Conservation (phyloP, 2,888 invertebrate species). For the Dryadula phaetusa region DNA sequence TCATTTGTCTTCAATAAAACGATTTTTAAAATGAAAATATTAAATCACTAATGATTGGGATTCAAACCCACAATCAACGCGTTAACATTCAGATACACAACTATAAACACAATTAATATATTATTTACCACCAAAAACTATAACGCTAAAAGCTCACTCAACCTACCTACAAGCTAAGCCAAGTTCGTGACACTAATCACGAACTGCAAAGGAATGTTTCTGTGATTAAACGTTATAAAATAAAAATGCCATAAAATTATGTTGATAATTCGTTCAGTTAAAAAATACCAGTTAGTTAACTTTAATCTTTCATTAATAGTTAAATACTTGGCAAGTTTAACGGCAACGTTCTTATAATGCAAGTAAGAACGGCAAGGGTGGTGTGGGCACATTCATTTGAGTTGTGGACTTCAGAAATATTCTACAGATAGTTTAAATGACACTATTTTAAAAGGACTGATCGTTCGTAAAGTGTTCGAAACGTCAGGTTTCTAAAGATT, state of each 20-base stretch:
- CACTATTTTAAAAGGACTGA: no score
- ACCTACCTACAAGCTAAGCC: no score
- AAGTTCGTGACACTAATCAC: constrained; percentile 29
- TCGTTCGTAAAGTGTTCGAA: no score
- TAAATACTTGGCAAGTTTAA: neutral
- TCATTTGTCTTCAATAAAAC: no score
- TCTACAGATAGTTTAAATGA: no score
- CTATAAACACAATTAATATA: no score
- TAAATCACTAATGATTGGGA: no score
- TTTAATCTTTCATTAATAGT: constrained; percentile 7
- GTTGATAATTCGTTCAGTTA: neutral
- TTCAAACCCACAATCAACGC: no score
- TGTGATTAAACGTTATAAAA: constrained; percentile 18
- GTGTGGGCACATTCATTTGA: neutral
- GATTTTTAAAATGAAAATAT: no score
- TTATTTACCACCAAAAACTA: neutral
- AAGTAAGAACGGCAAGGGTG: neutral
- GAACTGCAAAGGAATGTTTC: constrained; percentile 15
- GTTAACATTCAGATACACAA: no score
- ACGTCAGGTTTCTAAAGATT: no score
- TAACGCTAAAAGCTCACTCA: neutral
- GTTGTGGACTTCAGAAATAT: no score
- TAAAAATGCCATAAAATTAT: constrained; percentile 22
- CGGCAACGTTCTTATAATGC: neutral
- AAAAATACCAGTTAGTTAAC: constrained; percentile 10